These are phyloP conservation scores for Takifugu bimaculatus DNA, from an alignment of 2,113 vertebrate species.

Conservation along the genomic window DNA sequence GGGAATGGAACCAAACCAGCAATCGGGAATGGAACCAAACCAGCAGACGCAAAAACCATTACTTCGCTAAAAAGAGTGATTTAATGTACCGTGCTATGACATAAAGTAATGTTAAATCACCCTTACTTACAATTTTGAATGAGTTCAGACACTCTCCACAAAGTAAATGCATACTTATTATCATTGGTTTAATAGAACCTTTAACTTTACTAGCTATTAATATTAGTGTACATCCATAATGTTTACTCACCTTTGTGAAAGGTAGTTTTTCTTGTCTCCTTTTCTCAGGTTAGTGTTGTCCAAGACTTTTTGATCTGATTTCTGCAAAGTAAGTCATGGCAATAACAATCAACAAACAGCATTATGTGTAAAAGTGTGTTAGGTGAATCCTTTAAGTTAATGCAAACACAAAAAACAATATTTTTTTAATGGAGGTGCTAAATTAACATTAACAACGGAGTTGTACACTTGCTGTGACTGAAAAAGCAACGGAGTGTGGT, in stretches of 20 bases:
- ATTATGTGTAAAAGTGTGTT: neutral
- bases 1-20: neutral
- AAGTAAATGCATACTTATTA: neutral
- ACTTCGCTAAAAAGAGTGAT: too few relatives aligned
- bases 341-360: conserved; percentile 16
- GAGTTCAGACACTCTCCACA: neutral
- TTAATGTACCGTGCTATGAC: too few relatives aligned
- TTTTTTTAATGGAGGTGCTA: too few relatives aligned
- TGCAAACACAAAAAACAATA: too few relatives aligned
- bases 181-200: neutral
- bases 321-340: conserved; percentile 45
- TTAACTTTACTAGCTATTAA: neutral
- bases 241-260: conserved; percentile 63
- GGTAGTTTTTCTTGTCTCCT: conserved; percentile 33
- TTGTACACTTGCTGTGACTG: neutral
- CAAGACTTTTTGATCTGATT: conserved; percentile 28
- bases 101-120: too few relatives aligned
- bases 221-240: neutral
- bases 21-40: neutral
- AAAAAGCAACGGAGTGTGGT: too few relatives aligned
- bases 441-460: too few relatives aligned
- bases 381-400: neutral
- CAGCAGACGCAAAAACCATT: neutral
- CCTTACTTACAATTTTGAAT: too few relatives aligned
- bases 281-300: conserved; percentile 27